Evolutionary conservation across 53 echinoderm and acorn worm genomes (phyloP).

Genomic region (Arbacia lixula): DNA sequence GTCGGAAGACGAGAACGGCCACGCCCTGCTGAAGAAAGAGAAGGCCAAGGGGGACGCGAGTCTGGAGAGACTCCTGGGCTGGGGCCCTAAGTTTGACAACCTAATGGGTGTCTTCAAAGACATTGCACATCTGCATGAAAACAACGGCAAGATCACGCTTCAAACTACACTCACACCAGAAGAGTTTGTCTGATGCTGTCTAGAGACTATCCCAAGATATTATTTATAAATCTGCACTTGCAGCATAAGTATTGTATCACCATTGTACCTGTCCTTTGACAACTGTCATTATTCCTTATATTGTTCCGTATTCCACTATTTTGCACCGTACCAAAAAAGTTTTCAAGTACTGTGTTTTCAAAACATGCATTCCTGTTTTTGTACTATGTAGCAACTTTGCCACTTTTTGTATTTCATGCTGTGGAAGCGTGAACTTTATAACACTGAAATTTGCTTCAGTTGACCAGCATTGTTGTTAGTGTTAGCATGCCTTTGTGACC

Average conservation of each 20-base stretch:
- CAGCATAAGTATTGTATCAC: background rate
- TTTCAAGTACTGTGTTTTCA: background rate
- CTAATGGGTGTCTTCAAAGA: constrained; percentile 90
- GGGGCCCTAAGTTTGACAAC: constrained; percentile 89
- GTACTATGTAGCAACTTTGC: background rate
- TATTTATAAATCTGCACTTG: background rate
- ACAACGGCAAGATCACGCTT: constrained; percentile 37
- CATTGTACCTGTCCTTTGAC: too few relatives aligned
- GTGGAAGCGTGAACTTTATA: background rate
- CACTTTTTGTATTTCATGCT: constrained; percentile 13
- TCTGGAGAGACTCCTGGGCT: constrained; percentile 88
- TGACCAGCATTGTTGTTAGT: too few relatives aligned
- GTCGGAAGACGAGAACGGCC: constrained; percentile 89
- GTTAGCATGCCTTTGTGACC: too few relatives aligned
- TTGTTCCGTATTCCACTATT: too few relatives aligned
- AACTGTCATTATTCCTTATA: too few relatives aligned
- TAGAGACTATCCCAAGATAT: constrained; percentile 8
- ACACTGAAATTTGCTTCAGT: too few relatives aligned
- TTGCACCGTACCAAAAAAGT: too few relatives aligned
- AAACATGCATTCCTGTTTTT: constrained; percentile 46
- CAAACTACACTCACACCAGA: constrained; percentile 43
- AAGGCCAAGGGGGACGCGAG: constrained; percentile 73
- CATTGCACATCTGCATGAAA: constrained; percentile 88
- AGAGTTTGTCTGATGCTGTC: constrained; percentile 58
- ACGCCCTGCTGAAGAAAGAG: constrained; percentile 38